phyloP scores from a whole-genome alignment of 2,113 vertebrate species.

The Toxotes chatareus region DNA sequence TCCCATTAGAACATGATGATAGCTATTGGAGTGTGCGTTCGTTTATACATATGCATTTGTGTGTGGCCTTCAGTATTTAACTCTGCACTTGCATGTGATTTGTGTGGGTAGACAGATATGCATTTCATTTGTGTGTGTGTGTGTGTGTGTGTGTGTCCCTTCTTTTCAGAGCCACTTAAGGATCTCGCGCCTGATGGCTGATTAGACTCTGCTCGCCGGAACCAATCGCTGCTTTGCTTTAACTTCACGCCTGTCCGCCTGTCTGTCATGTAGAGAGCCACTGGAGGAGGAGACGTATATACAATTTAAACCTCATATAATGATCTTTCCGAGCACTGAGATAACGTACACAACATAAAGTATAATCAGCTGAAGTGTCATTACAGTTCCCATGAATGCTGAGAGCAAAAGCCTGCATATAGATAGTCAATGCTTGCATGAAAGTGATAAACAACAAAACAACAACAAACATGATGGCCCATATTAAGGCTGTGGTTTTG shows the following conservation, averaged over 20 bases:
- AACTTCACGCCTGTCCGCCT: constrained; percentile 66
- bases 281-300: constrained; percentile 35
- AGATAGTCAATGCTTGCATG: neutral
- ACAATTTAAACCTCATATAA: constrained; percentile 29
- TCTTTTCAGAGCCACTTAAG: constrained; percentile 70
- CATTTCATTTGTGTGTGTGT: constrained; percentile 32
- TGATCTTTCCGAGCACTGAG: constrained; percentile 13
- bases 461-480: constrained; percentile 9
- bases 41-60: constrained; percentile 33
- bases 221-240: constrained; percentile 75
- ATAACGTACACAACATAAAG: constrained; percentile 5
- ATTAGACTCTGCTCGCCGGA: constrained; percentile 71
- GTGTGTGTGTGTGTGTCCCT: constrained; percentile 24
- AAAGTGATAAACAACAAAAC: constrained; percentile 9
- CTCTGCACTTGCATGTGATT: constrained; percentile 65
- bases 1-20: constrained; percentile 48
- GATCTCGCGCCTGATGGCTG: constrained; percentile 64
- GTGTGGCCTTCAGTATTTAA: constrained; percentile 40
- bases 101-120: constrained; percentile 43
- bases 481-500: constrained; percentile 29
- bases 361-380: constrained; percentile 28
- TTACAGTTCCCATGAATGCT: constrained; percentile 4
- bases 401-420: constrained; percentile 11
- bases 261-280: constrained; percentile 64
- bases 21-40: neutral